Evolutionary conservation across 2,888 invertebrate genomes (phyloP).

Genomic region (Rhagium mordax): DNA sequence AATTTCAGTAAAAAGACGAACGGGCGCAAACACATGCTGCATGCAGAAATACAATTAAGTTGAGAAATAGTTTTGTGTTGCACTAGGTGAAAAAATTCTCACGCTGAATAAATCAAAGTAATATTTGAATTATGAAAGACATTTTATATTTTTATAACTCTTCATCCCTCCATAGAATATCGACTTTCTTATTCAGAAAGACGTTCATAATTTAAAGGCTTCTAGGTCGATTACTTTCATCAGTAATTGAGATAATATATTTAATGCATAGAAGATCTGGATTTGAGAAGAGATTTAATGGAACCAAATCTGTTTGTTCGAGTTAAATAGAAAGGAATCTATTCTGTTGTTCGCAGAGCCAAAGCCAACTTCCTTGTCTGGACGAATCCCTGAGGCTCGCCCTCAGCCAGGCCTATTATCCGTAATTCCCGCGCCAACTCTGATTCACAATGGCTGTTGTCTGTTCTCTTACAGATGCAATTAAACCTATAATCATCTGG

Average conservation of each 20-base stretch:
- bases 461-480: slow-evolving; percentile 61
- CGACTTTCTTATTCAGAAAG: background rate
- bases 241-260: slow-evolving; percentile 43
- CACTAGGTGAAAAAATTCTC: too few species aligned
- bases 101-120: too few species aligned
- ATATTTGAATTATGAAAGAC: too few species aligned
- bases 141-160: background rate
- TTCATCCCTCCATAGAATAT: background rate
- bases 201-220: slow-evolving; percentile 8
- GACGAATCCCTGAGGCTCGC: slow-evolving; percentile 57
- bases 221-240: slow-evolving; percentile 17
- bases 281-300: slow-evolving; percentile 53
- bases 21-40: too few species aligned
- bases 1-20: too few species aligned
- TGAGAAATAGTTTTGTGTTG: too few species aligned
- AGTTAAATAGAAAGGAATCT: slow-evolving; percentile 60
- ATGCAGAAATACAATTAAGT: too few species aligned
- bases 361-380: slow-evolving; percentile 56
- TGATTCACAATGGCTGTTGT: slow-evolving; percentile 63
- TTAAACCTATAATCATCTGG: slow-evolving; percentile 62
- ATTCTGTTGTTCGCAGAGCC: slow-evolving; percentile 54
- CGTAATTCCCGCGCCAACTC: slow-evolving; percentile 62
- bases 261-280: slow-evolving; percentile 46
- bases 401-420: slow-evolving; percentile 60
- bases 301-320: slow-evolving; percentile 59